Percentiles rank a stretch among this genome's conserved stretches.
Conservation (phyloP, 1,140 invertebrate genomes). For the Hyphantria cunea region DNA sequence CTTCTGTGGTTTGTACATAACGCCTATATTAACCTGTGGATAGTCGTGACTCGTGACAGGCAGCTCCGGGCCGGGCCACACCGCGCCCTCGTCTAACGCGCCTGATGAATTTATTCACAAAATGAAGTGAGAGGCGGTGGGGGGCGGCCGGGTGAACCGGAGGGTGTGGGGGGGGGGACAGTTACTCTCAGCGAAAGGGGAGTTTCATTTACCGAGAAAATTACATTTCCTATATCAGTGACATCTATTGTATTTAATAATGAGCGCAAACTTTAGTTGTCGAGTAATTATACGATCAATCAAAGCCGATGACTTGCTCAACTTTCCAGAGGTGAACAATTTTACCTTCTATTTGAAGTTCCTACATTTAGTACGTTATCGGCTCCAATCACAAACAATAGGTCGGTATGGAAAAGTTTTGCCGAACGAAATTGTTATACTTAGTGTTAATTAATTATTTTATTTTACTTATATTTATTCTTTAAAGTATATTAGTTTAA, state of each 20-base stretch:
- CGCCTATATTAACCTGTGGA: neutral
- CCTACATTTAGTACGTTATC: too few relatives aligned
- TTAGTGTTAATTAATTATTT: too few relatives aligned
- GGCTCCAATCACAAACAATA: too few relatives aligned
- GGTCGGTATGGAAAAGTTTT: too few relatives aligned
- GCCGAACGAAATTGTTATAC: too few relatives aligned
- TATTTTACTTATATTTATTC: too few relatives aligned
- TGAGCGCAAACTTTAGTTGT: slow-evolving; percentile 11
- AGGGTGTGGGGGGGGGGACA: neutral
- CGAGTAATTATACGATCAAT: neutral
- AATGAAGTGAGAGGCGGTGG: slow-evolving; percentile 41
- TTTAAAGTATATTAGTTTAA: too few relatives aligned
- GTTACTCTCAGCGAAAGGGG: neutral
- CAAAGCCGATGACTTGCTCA: neutral
- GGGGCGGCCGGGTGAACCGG: slow-evolving; percentile 2
- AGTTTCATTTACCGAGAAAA: slow-evolving; percentile 42
- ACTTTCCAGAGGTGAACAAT: too few relatives aligned
- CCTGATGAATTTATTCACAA: slow-evolving; percentile 51
- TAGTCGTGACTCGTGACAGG: neutral
- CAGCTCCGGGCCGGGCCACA: neutral
- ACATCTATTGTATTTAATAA: slow-evolving; percentile 28
- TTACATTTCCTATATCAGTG: slow-evolving; percentile 32
- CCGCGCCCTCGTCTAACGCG: slow-evolving; percentile 7
- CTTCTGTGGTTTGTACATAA: neutral
- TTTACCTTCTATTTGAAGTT: too few relatives aligned